Percentiles rank a stretch among this genome's conserved stretches.
Evolutionary conservation across 2,888 invertebrate genomes (phyloP).

Genomic region (Aspidiotus destructor): DNA sequence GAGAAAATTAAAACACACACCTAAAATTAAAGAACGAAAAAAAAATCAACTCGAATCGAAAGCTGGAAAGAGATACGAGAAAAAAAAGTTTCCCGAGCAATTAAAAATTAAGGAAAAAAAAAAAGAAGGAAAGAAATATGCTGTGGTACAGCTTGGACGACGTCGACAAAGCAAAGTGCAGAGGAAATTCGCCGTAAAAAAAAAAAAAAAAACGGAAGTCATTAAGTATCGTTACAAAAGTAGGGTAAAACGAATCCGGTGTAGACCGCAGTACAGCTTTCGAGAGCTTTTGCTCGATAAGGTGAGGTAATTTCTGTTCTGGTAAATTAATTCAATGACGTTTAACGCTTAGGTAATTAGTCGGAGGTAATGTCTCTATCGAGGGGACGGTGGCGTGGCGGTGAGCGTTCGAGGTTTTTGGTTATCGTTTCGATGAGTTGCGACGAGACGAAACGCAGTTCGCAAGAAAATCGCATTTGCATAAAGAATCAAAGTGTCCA

Average conservation of each 20-base stretch:
- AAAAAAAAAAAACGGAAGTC: slow-evolving; percentile 31
- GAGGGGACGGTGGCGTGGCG: slow-evolving; percentile 12
- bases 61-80: slow-evolving; percentile 1
- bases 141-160: slow-evolving; percentile 3
- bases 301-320: slow-evolving; percentile 33
- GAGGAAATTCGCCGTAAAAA: neutral
- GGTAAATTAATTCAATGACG: slow-evolving; percentile 34
- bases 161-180: neutral
- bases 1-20: slow-evolving; percentile 29
- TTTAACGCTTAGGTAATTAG: slow-evolving; percentile 34
- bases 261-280: slow-evolving; percentile 20
- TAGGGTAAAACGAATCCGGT: slow-evolving; percentile 23
- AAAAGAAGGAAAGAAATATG: neutral
- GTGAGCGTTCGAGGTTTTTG: slow-evolving; percentile 22
- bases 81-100: slow-evolving; percentile 28
- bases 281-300: slow-evolving; percentile 16
- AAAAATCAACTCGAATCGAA: no score
- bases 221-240: slow-evolving; percentile 32
- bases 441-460: slow-evolving; percentile 13
- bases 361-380: slow-evolving; percentile 32
- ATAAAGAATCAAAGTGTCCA: slow-evolving; percentile 32
- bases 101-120: slow-evolving; percentile 22
- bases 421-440: slow-evolving; percentile 18
- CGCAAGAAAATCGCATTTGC: slow-evolving; percentile 25
- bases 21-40: slow-evolving; percentile 3